A percentile compares a stretch with the other conserved stretches of the same genome.
phyloP scores from a whole-genome alignment of 2,797 vertebrate species.

The Gymnopithys bicolor region DNA sequence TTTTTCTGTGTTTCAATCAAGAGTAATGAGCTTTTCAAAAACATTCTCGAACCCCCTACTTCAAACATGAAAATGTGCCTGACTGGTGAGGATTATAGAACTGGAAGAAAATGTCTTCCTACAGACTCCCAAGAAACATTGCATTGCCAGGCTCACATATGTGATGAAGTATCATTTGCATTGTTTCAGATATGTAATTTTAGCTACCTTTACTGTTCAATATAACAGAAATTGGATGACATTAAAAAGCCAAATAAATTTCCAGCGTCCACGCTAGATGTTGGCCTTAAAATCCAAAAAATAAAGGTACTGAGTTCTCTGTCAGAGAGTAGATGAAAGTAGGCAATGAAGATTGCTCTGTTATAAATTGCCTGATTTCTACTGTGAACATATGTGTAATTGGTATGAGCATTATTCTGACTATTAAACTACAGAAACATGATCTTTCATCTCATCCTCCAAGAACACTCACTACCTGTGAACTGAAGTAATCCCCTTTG shows the following conservation, averaged over 20 bases:
- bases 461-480: neutral
- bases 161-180: neutral
- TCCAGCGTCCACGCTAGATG: neutral
- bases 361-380: neutral
- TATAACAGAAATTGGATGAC: neutral
- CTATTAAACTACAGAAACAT: neutral
- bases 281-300: neutral
- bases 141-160: rapidly evolving
- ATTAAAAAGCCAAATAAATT: neutral
- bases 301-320: neutral
- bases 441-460: neutral
- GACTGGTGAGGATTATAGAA: neutral
- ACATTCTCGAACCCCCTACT: neutral
- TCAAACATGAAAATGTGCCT: neutral
- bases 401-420: neutral
- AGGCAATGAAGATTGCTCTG: neutral
- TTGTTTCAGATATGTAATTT: neutral
- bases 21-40: neutral
- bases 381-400: neutral
- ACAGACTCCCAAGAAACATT: neutral
- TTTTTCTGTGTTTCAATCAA: neutral
- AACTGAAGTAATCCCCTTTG: neutral
- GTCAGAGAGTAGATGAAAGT: neutral
- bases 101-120: neutral
- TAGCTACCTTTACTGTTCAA: neutral